A percentile compares a stretch with the other conserved stretches of the same genome.
Conservation (phyloP, 2,113 vertebrate genomes). For the Rhinolophus sinicus region DNA sequence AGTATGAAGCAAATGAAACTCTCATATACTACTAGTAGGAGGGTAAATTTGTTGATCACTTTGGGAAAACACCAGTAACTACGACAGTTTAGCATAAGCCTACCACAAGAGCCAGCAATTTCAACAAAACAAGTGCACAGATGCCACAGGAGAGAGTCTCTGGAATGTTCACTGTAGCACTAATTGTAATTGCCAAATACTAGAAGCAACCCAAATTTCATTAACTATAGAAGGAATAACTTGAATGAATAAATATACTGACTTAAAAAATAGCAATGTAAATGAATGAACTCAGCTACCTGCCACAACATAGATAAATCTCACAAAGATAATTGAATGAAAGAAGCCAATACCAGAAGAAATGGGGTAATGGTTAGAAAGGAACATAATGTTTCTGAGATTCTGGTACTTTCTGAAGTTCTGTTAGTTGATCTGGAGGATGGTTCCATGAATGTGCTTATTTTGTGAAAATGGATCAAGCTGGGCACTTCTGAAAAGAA, state of each 20-base stretch:
- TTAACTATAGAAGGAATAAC: neutral
- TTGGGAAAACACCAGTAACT: neutral
- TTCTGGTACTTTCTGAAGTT: neutral
- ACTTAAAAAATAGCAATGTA: neutral
- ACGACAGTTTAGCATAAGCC: neutral
- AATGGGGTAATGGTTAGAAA: neutral
- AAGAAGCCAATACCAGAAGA: neutral
- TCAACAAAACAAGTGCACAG: neutral
- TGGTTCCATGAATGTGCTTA: neutral
- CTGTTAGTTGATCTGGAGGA: neutral
- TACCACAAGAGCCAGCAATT: neutral
- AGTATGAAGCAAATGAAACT: neutral
- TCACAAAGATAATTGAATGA: neutral
- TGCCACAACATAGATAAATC: neutral
- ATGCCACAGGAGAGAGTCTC: neutral
- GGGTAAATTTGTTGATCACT: neutral
- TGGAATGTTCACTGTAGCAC: neutral
- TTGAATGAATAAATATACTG: neutral
- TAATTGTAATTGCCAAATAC: neutral
- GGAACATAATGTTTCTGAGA: neutral
- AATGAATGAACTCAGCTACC: neutral
- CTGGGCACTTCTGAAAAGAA: neutral
- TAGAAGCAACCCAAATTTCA: neutral
- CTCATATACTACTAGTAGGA: neutral
- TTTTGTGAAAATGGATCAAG: conserved; percentile 1